A percentile compares a stretch with the other conserved stretches of the same genome.
These are phyloP conservation scores for Hypomesus transpacificus DNA, from an alignment of 2,113 vertebrate genomes.

Conservation along the genomic window DNA sequence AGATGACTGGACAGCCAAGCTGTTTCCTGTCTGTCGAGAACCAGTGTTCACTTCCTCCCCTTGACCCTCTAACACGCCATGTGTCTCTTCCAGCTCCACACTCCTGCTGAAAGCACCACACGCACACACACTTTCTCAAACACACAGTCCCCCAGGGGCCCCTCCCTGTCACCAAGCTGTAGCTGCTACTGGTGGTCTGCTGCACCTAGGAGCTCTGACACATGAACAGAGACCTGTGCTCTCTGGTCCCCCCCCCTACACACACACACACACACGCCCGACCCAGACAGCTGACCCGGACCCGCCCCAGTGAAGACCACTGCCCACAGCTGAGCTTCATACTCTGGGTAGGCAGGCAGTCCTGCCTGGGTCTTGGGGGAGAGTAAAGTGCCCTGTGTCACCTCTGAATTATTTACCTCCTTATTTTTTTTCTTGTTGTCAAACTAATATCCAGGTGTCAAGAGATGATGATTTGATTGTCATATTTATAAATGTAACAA, in stretches of 20 bases:
- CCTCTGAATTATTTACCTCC: background rate
- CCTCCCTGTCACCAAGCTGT: constrained; percentile 19
- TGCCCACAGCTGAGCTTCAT: constrained; percentile 2
- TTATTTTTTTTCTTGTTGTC: constrained; percentile 26
- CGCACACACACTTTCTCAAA: background rate
- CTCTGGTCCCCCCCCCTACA: constrained; percentile 3
- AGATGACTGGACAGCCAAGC: constrained; percentile 20
- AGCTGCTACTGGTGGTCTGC: constrained; percentile 28
- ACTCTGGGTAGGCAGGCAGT: too few relatives aligned
- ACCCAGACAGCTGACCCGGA: constrained; percentile 20
- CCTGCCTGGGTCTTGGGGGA: constrained; percentile 5
- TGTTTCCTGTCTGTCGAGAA: constrained; percentile 26
- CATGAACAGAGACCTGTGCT: constrained; percentile 11
- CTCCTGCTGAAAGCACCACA: background rate
- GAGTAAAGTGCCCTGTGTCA: background rate
- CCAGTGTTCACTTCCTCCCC: too few relatives aligned
- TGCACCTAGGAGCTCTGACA: constrained; percentile 12
- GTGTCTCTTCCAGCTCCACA: background rate
- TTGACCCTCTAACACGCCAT: too few relatives aligned
- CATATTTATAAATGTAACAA: constrained; percentile 59
- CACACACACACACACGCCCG: constrained; percentile 10
- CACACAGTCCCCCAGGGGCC: background rate
- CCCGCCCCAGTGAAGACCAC: constrained; percentile 16
- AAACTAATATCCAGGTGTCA: constrained; percentile 24
- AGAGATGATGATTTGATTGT: constrained; percentile 50